These are phyloP conservation scores for Helicoverpa zea DNA, from an alignment of 1,140 invertebrate genomes.

Conservation along the genomic window DNA sequence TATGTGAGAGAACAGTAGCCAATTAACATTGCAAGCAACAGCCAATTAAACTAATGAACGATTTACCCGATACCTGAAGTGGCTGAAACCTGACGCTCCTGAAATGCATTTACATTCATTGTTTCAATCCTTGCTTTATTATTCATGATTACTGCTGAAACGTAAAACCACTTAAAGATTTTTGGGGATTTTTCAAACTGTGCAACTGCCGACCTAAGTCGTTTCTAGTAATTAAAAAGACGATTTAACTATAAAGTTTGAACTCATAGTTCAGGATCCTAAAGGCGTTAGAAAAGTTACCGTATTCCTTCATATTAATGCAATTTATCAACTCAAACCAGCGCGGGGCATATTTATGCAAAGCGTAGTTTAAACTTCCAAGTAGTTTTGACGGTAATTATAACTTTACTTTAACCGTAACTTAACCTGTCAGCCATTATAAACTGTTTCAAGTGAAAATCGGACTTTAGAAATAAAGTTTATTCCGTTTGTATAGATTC, in stretches of 20 bases:
- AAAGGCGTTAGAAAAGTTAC: not conserved
- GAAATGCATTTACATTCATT: not conserved
- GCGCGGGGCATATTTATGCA: conserved; percentile 11
- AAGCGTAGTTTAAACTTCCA: conserved; percentile 1
- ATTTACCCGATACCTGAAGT: not conserved
- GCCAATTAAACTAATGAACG: not conserved
- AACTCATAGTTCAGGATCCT: too few species aligned
- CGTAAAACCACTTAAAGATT: too few species aligned
- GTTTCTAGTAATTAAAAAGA: too few species aligned
- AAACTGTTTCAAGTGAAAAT: conserved; percentile 2
- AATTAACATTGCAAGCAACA: conserved; percentile 5
- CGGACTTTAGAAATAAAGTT: not conserved
- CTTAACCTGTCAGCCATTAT: conserved; percentile 6
- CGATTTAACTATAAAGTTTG: too few species aligned
- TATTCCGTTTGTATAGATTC: conserved; percentile 6
- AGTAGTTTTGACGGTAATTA: conserved; percentile 19
- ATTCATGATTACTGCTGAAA: too few species aligned
- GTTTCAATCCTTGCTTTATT: too few species aligned
- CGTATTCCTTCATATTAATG: not conserved
- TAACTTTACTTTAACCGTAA: conserved; percentile 17
- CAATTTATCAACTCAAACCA: conserved; percentile 18
- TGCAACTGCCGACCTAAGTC: too few species aligned
- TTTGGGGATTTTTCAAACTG: too few species aligned
- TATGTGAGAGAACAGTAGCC: not conserved
- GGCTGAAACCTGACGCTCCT: not conserved